Base-by-base conservation (phyloP, 2,113 vertebrate species). In the Galemys pyrenaicus region DNA sequence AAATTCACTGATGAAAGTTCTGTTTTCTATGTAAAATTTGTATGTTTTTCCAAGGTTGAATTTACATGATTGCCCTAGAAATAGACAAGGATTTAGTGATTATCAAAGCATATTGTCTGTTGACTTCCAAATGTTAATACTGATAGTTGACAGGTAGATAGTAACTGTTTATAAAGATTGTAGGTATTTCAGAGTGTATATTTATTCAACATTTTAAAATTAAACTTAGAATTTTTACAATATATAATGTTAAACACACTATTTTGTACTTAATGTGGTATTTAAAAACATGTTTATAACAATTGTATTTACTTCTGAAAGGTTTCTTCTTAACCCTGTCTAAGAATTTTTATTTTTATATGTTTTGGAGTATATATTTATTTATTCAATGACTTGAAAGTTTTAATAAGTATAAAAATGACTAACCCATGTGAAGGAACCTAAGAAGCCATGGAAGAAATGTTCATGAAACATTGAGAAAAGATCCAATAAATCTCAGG, bases 131-230 rank as follows among this genome's bases (percentile, higher is more conserved):
- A 95, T 94, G 88, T 91, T 95, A 88, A 92, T 68, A 95, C 0
- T 71, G 51, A 92, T 37, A 91, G 73, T 54, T 95, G 91, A 95
- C 88, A 96, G 73, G 56, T 86, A 94, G 91, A 80, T 84, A 92
- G 67, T 37, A 95, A 95, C 16, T 95, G 81, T 87, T 96, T 94
- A 60, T 85, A 95, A 81, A 37, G 95, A 92, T 15, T 26, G 39
- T 39, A 82, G 82, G 86, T 67, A 92, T 95, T 95, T 95, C 77
- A 91, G 64, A 91, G 15, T 92, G 82, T 95, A 51, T 92, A 94
- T 96, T 96, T 96, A 95, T 73, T 86, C 82, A 96, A 70, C 4
- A n/a, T 89, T 95, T 95, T 67, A 92, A 89, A 89, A 88, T 81
- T 86, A 96, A 92, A 92, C 44, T 92, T 58, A 81, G 77, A 96